Conservation (phyloP, 2,113 vertebrate species). For the Dermatemys mawii region DNA sequence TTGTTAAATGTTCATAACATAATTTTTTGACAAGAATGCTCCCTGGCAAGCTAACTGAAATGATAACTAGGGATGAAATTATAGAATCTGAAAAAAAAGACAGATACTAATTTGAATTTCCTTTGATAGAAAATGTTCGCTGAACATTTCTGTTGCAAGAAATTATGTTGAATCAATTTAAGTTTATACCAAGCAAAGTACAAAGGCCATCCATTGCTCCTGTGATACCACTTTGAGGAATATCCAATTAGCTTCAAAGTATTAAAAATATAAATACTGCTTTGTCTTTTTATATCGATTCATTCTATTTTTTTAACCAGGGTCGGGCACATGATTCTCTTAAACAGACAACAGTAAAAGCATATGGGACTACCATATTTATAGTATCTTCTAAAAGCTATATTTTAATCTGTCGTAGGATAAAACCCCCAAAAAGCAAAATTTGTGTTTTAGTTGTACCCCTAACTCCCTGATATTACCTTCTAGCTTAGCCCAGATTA, state of each 20-base stretch:
- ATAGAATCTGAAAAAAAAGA: background rate
- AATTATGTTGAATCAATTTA: slow-evolving; percentile 23
- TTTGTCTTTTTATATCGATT: background rate
- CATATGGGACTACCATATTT: background rate
- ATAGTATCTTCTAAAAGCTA: background rate
- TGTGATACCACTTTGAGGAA: background rate
- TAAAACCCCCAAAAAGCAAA: background rate
- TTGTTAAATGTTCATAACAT: slow-evolving; percentile 37
- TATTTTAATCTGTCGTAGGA: background rate
- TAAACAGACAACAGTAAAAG: background rate
- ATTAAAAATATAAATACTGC: background rate
- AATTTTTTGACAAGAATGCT: slow-evolving; percentile 14
- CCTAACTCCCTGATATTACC: background rate
- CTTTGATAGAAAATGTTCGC: slow-evolving; percentile 27
- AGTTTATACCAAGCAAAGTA: slow-evolving; percentile 12
- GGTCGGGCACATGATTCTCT: background rate
- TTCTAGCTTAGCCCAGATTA: background rate
- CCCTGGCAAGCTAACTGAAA: slow-evolving; percentile 6
- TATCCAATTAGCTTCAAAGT: background rate
- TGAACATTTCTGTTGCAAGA: slow-evolving; percentile 1
- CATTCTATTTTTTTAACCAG: background rate
- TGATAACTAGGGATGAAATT: slow-evolving; percentile 31
- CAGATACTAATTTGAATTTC: background rate
- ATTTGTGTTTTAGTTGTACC: background rate
- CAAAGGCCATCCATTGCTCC: background rate